Base-by-base conservation (phyloP, 2,797 vertebrate genomes). In the Sciurus vulgaris region DNA sequence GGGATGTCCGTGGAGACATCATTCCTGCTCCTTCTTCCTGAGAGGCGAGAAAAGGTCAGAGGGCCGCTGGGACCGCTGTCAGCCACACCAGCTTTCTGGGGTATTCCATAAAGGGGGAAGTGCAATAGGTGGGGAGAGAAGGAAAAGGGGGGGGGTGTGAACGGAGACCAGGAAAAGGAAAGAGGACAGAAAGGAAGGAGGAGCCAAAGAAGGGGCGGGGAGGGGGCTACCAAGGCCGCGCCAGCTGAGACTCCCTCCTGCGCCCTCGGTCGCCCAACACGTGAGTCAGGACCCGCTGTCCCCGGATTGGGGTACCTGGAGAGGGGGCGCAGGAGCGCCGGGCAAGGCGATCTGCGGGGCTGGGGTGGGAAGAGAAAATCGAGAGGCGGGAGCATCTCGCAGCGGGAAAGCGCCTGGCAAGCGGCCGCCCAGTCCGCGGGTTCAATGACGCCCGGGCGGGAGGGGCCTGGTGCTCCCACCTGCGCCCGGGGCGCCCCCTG, bases 221-320 rank as follows among this genome's bases (percentile, higher is more conserved):
- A 14, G 51, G 83, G 10, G 30, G 59, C 2, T 2, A n/a, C 24
- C 1, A 1, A 33, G 85, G 1, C 22, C 0, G 24, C 5, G 0
- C 9, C 28, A 1, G 5, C 7, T 30, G n/a, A 47, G 2, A 15
- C 8, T n/a, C 9, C n/a, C 20, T 54, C 30, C 28, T 10, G 65
- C 3, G 17, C 35, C 28, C 30, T 15, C 2, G 1, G 5, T 18
- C 15, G 33, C 59, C 90, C 7, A 26, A 8, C 35, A 30, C 2
- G 17, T 7, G 1, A 8, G 33, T 10, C 17, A 30, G 38, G 6
- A 3, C 2, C 13, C 2, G 2, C 56, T 15, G 26, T 47, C 30
- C 47, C 1, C 7, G 24, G 1, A 0, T 35, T 26, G 1, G 8
- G 61, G 33, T 22, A 20, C 33, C 20, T 7, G 24, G 49, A 14